These are phyloP conservation scores for Struthidea cinerea DNA, from an alignment of 2,113 vertebrate species.

Conservation along the genomic window DNA sequence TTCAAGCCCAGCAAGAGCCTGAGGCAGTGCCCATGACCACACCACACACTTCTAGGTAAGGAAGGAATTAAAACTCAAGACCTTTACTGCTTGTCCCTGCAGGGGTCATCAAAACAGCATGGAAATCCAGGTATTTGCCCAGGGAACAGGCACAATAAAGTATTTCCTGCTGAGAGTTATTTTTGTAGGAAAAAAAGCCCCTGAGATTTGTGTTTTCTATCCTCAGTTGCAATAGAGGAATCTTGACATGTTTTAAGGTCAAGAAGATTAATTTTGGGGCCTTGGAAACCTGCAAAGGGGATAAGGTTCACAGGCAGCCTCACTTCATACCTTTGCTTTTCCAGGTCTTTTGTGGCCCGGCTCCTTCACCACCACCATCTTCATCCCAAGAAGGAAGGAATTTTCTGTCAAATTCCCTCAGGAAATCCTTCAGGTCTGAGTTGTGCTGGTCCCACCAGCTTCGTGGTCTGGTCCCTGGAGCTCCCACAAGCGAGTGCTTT, in stretches of 20 bases:
- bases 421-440: not conserved
- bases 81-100: not conserved
- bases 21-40: too few relatives aligned
- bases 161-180: not conserved
- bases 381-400: not conserved
- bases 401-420: not conserved
- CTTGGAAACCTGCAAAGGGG: not conserved
- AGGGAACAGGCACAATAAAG: not conserved
- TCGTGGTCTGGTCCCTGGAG: not conserved
- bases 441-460: not conserved
- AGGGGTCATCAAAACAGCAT: conserved; percentile 22
- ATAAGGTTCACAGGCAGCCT: not conserved
- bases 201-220: not conserved
- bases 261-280: not conserved
- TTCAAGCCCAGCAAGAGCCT: not conserved
- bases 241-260: not conserved
- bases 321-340: not conserved
- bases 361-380: not conserved
- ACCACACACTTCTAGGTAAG: not conserved
- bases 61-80: not conserved
- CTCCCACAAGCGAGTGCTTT: not conserved
- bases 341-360: not conserved
- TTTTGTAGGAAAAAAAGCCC: not conserved
- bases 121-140: not conserved
- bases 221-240: not conserved